Evolutionary conservation across 2,797 vertebrate genomes (phyloP).

Genomic region (Coregonus suidteri): DNA sequence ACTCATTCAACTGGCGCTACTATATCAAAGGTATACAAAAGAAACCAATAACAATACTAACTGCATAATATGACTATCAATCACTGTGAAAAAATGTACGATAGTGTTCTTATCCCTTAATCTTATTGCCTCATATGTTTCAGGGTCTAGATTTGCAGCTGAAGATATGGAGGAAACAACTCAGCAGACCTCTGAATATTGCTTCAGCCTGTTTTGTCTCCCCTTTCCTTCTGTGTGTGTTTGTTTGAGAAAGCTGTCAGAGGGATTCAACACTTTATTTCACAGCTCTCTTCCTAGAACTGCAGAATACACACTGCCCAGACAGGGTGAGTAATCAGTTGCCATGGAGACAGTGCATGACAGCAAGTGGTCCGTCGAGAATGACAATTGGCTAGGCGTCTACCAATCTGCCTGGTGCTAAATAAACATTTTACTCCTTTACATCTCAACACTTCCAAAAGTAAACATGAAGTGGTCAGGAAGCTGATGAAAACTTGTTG

Average conservation of each 20-base stretch:
- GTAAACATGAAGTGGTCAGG: neutral
- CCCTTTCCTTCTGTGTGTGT: slow-evolving; percentile 1
- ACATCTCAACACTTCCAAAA: neutral
- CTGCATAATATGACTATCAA: neutral
- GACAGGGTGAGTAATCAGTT: slow-evolving; percentile 52
- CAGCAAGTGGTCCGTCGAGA: slow-evolving; percentile 38
- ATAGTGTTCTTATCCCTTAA: neutral
- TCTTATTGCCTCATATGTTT: neutral
- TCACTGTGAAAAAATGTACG: neutral
- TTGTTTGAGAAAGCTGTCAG: slow-evolving; percentile 22
- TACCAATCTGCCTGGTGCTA: slow-evolving; percentile 39
- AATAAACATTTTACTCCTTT: slow-evolving; percentile 6
- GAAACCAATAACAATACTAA: neutral
- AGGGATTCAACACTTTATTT: slow-evolving; percentile 43
- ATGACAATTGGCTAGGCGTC: slow-evolving; percentile 42
- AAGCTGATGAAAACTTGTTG: slow-evolving; percentile 1
- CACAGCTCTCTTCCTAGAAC: slow-evolving; percentile 28
- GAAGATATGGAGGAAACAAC: neutral
- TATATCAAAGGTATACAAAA: neutral
- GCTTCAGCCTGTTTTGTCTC: neutral
- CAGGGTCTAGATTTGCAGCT: no score
- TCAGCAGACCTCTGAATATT: neutral
- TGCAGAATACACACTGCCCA: slow-evolving; percentile 22
- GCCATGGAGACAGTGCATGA: slow-evolving; percentile 52
- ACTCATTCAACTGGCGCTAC: neutral